These are phyloP conservation scores for Rhopalosiphum nymphaeae DNA, from an alignment of 2,888 invertebrate species.

Conservation along the genomic window DNA sequence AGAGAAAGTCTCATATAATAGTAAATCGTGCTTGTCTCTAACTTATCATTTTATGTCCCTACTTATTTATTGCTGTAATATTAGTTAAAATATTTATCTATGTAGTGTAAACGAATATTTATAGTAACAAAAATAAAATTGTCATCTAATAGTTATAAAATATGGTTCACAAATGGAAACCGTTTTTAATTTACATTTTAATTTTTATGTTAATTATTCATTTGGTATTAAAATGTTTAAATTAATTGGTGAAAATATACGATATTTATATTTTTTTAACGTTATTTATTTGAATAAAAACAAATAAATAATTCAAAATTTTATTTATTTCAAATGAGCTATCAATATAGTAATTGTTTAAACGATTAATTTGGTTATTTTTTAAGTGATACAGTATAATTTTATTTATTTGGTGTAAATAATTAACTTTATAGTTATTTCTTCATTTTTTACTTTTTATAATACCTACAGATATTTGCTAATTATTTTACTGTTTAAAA, in stretches of 20 bases:
- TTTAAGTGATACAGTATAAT: neutral
- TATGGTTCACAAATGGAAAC: neutral
- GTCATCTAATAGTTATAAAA: neutral
- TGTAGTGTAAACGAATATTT: neutral
- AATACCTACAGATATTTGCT: neutral
- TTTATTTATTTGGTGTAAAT: neutral
- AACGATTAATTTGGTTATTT: neutral
- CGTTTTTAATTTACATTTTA: neutral
- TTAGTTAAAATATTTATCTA: neutral
- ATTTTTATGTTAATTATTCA: neutral
- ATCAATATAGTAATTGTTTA: neutral
- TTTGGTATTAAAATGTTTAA: neutral
- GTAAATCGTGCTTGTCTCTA: neutral
- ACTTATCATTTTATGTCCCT: conserved; percentile 1
- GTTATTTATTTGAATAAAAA: neutral
- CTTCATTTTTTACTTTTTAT: neutral
- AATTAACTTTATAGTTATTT: neutral
- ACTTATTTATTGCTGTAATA: conserved; percentile 26
- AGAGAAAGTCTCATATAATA: neutral
- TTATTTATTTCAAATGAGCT: neutral
- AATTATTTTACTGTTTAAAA: neutral
- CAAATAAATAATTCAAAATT: neutral
- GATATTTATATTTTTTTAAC: neutral
- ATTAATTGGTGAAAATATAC: neutral
- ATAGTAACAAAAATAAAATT: neutral